Evolutionary conservation across 2,888 invertebrate genomes (phyloP).

Genomic region (Adineta ricciae): DNA sequence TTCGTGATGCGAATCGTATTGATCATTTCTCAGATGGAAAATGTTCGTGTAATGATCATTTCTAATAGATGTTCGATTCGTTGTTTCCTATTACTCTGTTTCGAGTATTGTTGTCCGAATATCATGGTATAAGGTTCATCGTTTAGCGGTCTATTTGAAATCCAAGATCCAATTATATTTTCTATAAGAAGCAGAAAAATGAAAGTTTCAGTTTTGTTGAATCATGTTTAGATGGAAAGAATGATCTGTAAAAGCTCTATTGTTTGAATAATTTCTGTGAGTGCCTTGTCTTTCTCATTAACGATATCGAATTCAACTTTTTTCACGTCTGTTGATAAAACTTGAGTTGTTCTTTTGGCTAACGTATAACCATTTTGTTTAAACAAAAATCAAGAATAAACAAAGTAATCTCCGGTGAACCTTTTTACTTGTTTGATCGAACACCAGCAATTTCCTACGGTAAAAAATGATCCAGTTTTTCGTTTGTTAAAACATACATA

Average conservation of each 20-base stretch:
- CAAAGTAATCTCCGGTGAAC: neutral
- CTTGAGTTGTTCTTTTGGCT: constrained; percentile 66
- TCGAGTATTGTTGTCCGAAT: no score
- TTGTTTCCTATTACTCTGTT: no score
- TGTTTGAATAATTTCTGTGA: neutral
- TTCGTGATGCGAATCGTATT: no score
- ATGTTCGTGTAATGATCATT: no score
- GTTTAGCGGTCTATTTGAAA: neutral
- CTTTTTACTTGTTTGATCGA: constrained; percentile 58
- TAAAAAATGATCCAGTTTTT: constrained; percentile 54
- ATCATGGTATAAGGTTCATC: no score
- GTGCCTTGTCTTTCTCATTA: constrained; percentile 23
- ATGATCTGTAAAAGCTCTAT: neutral
- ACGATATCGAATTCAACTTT: constrained; percentile 43
- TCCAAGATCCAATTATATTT: neutral
- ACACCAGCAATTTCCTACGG: constrained; percentile 75
- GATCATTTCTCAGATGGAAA: no score
- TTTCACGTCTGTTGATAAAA: constrained; percentile 57
- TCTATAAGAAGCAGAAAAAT: neutral
- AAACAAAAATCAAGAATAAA: constrained; percentile 36
- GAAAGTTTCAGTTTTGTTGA: neutral
- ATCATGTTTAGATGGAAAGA: neutral
- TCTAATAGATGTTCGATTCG: no score
- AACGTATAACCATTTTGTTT: constrained; percentile 67
- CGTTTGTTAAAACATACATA: constrained; percentile 75